phyloP scores from a whole-genome alignment of 2,797 vertebrate genomes.

The Setipinna tenuifilis region DNA sequence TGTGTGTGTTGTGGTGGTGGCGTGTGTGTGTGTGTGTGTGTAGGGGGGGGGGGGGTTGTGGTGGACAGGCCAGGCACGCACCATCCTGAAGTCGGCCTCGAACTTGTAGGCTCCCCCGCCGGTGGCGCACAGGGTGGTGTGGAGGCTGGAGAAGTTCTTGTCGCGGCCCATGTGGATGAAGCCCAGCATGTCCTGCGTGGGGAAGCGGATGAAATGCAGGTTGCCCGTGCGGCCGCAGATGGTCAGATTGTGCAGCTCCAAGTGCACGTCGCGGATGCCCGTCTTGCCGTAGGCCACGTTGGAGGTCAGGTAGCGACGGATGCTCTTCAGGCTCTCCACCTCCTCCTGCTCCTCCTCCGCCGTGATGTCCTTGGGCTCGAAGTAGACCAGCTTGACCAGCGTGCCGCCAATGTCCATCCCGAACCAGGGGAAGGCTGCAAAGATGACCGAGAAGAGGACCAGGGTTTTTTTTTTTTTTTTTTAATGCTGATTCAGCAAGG shows the following conservation, averaged over 20 bases:
- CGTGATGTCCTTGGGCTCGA: constrained; percentile 88
- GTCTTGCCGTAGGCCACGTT: constrained; percentile 87
- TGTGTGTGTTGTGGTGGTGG: no score
- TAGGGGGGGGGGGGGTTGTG: no score
- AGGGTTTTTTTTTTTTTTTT: neutral
- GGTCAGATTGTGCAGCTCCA: constrained; percentile 83
- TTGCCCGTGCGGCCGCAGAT: constrained; percentile 85
- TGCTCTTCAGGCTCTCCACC: constrained; percentile 88
- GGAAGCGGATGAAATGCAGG: constrained; percentile 89
- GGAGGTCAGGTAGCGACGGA: constrained; percentile 86
- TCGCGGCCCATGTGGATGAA: constrained; percentile 90
- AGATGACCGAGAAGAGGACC: constrained; percentile 24
- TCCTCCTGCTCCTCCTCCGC: constrained; percentile 90
- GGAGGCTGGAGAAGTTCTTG: constrained; percentile 88
- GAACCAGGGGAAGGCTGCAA: constrained; percentile 87
- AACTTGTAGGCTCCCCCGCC: constrained; percentile 88
- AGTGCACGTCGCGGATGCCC: constrained; percentile 86
- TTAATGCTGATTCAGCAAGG: neutral
- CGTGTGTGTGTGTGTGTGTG: no score
- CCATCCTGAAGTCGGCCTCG: constrained; percentile 87
- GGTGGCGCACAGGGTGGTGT: constrained; percentile 86
- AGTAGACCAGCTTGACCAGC: constrained; percentile 86
- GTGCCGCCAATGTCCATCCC: constrained; percentile 90
- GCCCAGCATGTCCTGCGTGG: constrained; percentile 86
- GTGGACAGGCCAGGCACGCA: constrained; percentile 55